phyloP scores from a whole-genome alignment of 2,888 invertebrate genomes.

The Cephonodes hylas region DNA sequence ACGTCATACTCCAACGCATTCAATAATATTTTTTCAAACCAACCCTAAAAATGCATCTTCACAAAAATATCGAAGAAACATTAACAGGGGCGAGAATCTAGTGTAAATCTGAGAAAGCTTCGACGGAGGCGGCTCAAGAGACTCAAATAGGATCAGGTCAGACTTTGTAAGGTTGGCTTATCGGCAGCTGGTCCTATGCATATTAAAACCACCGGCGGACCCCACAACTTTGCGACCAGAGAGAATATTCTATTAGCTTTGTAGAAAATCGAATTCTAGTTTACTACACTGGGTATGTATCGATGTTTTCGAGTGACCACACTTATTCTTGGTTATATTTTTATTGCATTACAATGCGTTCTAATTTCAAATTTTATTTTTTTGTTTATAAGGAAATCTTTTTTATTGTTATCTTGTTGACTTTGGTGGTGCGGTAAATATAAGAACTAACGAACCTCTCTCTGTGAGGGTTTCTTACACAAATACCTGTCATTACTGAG shows the following conservation, averaged over 20 bases:
- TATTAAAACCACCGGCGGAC: slow-evolving; percentile 60
- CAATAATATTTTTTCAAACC: too few relatives aligned
- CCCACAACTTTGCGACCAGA: slow-evolving; percentile 38
- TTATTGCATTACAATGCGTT: background rate
- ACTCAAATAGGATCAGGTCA: slow-evolving; percentile 67
- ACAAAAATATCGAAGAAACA: slow-evolving; percentile 23
- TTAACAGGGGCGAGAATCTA: slow-evolving; percentile 32
- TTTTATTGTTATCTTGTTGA: too few relatives aligned
- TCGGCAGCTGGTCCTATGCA: slow-evolving; percentile 63
- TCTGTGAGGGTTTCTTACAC: too few relatives aligned
- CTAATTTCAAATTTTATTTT: background rate
- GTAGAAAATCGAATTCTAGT: slow-evolving; percentile 13
- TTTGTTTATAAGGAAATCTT: too few relatives aligned
- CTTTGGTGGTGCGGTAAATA: too few relatives aligned
- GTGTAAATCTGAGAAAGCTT: slow-evolving; percentile 54
- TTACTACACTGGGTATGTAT: background rate
- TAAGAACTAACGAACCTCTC: too few relatives aligned
- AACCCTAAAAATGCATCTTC: background rate
- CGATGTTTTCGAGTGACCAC: background rate
- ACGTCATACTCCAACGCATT: too few relatives aligned
- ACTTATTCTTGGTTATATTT: background rate
- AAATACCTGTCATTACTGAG: too few relatives aligned
- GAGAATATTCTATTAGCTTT: slow-evolving; percentile 53
- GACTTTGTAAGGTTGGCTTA: slow-evolving; percentile 61
- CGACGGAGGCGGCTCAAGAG: slow-evolving; percentile 41